Conservation (phyloP, 2,888 invertebrate species). For the Euspilapteryx auroguttella region DNA sequence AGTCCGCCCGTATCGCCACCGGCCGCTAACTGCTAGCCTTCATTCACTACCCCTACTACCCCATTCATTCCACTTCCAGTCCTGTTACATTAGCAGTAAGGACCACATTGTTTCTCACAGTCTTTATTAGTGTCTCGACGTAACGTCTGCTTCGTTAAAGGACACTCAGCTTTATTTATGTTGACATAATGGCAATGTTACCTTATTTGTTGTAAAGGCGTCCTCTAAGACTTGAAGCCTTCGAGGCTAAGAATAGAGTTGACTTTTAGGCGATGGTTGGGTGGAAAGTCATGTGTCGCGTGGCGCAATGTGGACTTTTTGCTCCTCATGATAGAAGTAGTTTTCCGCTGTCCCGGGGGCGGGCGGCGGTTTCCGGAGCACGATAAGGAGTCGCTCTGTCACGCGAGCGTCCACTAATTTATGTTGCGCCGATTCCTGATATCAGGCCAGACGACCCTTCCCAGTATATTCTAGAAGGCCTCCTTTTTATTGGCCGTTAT, state of each 20-base stretch:
- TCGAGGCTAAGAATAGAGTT: conserved; percentile 24
- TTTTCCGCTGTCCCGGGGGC: conserved; percentile 21
- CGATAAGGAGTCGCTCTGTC: conserved; percentile 56
- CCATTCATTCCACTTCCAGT: conserved; percentile 8
- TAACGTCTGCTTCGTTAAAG: conserved; percentile 57
- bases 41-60: conserved; percentile 47
- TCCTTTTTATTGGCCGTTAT: conserved; percentile 30
- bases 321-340: no score
- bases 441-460: conserved; percentile 33
- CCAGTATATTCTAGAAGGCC: conserved; percentile 11
- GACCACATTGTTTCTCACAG: conserved; percentile 25
- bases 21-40: conserved; percentile 51
- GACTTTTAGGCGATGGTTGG: conserved; percentile 16
- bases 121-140: conserved; percentile 43
- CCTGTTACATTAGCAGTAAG: no score
- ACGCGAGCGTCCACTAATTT: conserved; percentile 58
- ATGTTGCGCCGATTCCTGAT: conserved; percentile 54
- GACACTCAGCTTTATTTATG: conserved; percentile 60
- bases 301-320: conserved; percentile 28
- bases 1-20: conserved; percentile 58
- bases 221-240: conserved; percentile 22
- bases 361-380: conserved; percentile 33
- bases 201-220: conserved; percentile 40
- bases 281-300: conserved; percentile 13
- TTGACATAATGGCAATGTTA: conserved; percentile 53